Evolutionary conservation across 2,797 vertebrate species (phyloP).

Genomic region (Artibeus lituratus): DNA sequence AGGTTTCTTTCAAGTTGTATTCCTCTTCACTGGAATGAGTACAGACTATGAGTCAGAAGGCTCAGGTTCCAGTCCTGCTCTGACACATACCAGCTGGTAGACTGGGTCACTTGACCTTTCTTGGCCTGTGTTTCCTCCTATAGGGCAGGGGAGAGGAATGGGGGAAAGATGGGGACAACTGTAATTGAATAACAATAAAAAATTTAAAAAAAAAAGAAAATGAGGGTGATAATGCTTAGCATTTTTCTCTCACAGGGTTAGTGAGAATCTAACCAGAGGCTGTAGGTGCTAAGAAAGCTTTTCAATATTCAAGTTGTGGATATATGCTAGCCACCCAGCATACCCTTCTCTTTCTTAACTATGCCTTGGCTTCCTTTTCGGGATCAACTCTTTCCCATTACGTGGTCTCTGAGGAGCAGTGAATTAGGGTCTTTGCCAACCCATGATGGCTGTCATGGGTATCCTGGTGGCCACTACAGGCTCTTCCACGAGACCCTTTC

Average conservation of each 20-base stretch:
- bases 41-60: background rate
- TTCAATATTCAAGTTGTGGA: background rate
- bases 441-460: accelerated
- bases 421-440: background rate
- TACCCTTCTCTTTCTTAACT: background rate
- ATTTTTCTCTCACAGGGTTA: background rate
- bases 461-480: background rate
- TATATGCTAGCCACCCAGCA: background rate
- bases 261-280: background rate
- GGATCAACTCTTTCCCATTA: background rate
- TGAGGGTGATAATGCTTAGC: background rate
- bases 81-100: background rate
- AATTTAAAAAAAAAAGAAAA: background rate
- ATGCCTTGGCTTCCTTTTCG: background rate
- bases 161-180: too few relatives aligned
- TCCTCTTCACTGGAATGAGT: background rate
- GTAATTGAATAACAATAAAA: too few relatives aligned
- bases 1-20: background rate
- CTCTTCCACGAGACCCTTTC: background rate
- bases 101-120: background rate
- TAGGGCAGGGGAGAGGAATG: too few relatives aligned
- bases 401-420: background rate
- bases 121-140: background rate
- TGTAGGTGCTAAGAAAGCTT: background rate
- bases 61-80: background rate